Evolutionary conservation across 2,113 vertebrate species (phyloP), one percentile per base, ranked within the genome.

Genomic region (Condylura cristata): DNA sequence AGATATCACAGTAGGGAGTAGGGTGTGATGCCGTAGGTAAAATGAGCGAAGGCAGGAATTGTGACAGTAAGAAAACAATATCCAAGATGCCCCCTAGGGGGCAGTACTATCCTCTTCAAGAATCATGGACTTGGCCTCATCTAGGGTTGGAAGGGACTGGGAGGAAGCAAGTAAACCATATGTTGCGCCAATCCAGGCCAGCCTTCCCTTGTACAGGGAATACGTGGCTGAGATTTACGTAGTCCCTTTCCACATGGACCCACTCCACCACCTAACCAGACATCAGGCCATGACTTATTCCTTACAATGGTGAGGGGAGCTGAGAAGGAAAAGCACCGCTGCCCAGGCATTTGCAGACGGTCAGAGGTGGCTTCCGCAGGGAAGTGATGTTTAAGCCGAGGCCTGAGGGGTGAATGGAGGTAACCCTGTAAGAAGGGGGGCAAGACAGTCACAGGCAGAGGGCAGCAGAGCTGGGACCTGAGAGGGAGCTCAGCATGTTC

Each of bases 71-170:
- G 86, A 89, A 51, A 68, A 26, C 68, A 17, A 56, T 82, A 86
- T 24, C 61, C 39, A n/a, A 44, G 87, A 75, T 30, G 28, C 5
- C 86, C 89, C 46, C 28, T 91, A 96, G 96, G 78, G 94, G 95
- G 97, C 94, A 95, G 80, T 92, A 78, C 18, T 71, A 14, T 46
- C 58, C 39, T 92, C 70, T 79, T 78, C 46, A 60, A 95, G 83
- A 92, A 83, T 32, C 14, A 3, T 14, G 30, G n/a, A 4, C 34
- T 81, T 41, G 39, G 44, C 7, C 26, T 81, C 8, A 30, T 56
- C 9, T 4, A 1, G 1, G 14, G 41, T 26, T 39, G n/a, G 56
- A 83, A 70, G 22, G 51, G 20, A 63, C 24, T 44, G 46, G 22
- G 2, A 26, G 14, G n/a, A 85, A 53, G 30, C 46, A 34, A 11